phyloP scores from a whole-genome alignment of 1,140 invertebrate genomes.

The Drosophila kohkoa region DNA sequence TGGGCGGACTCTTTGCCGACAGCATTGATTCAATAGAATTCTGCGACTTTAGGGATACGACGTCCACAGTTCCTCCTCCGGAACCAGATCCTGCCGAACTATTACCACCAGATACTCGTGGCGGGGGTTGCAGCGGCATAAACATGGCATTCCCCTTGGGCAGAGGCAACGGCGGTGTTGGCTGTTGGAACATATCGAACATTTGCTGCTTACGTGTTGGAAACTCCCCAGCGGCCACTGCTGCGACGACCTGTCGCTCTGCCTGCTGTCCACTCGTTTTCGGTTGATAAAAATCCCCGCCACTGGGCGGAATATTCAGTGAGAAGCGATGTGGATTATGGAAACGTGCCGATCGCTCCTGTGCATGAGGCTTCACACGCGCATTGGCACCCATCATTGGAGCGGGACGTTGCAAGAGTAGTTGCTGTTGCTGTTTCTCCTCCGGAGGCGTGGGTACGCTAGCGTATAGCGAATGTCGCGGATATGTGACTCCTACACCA shows the following conservation, averaged over 20 bases:
- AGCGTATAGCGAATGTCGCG: slow-evolving; percentile 76
- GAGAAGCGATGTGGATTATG: slow-evolving; percentile 80
- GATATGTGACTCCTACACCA: slow-evolving; percentile 51
- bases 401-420: slow-evolving; percentile 55
- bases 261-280: slow-evolving; percentile 82
- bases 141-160: slow-evolving; percentile 68
- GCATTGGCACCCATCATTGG: slow-evolving; percentile 74
- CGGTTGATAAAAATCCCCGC: slow-evolving; percentile 76
- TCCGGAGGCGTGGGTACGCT: slow-evolving; percentile 52
- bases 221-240: slow-evolving; percentile 64
- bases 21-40: slow-evolving; percentile 84
- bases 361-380: slow-evolving; percentile 67
- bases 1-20: slow-evolving; percentile 79
- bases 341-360: slow-evolving; percentile 54
- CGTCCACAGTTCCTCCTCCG: slow-evolving; percentile 56
- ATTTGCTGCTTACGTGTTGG: slow-evolving; percentile 78
- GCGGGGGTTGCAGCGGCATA: slow-evolving; percentile 64
- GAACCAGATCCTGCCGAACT: slow-evolving; percentile 42
- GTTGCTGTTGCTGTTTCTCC: slow-evolving; percentile 54
- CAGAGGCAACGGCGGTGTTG: slow-evolving; percentile 46
- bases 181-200: slow-evolving; percentile 74
- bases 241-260: slow-evolving; percentile 73
- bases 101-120: slow-evolving; percentile 33
- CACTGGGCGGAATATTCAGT: slow-evolving; percentile 79
- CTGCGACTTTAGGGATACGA: slow-evolving; percentile 83